Base-by-base conservation (phyloP, 2,797 vertebrate genomes). In the Cygnus olor region DNA sequence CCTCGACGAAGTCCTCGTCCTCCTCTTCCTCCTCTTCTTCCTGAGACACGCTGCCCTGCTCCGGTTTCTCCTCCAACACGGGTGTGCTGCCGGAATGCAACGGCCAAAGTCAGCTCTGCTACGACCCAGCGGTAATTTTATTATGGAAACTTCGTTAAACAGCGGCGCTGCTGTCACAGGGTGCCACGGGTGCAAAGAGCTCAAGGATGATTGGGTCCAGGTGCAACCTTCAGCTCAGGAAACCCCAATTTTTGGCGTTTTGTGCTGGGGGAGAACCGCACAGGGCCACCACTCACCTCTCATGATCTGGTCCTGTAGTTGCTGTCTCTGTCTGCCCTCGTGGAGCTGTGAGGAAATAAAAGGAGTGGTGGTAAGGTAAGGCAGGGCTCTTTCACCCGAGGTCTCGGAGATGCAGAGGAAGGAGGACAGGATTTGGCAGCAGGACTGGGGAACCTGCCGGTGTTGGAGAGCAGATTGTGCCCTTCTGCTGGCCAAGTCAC, bases 21-120 rank as follows among this genome's bases (percentile, higher is more conserved):
- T 93, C 92, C 22, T 90, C 93, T 5, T 73, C 83, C 12, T 92
- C 89, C 11, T 80, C 88, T 14, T 70, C 90, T 11, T 32, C 88
- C 4, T 1, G 83, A 45, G 51, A 36, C 20, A 72, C 82, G 27
- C 1, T 11, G 19, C 13, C 32, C 4, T 2, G 36, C 25, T 85
- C 74, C 3, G 0, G 9, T 2, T 80, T 34, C 3, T 78, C 40
- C 78, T 63, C 58, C 0, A 2, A 54, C 15, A 2, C 0, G 5
- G 27, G 10, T 0, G 22, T 0, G 2, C 93, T 94, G 88, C n/a
- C 10, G n/a, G 74, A 70, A 81, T 4, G 1, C 76, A 27, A 34
- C 0, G 11, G 13, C 13, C 64, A 21, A n/a, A 24, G 49, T 90
- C 77, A 61, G 2, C 53, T n/a, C 65, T 6, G 20, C 51, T 19